phyloP scores from a whole-genome alignment of 2,888 invertebrate species.

The Amblyjoppa proteus region DNA sequence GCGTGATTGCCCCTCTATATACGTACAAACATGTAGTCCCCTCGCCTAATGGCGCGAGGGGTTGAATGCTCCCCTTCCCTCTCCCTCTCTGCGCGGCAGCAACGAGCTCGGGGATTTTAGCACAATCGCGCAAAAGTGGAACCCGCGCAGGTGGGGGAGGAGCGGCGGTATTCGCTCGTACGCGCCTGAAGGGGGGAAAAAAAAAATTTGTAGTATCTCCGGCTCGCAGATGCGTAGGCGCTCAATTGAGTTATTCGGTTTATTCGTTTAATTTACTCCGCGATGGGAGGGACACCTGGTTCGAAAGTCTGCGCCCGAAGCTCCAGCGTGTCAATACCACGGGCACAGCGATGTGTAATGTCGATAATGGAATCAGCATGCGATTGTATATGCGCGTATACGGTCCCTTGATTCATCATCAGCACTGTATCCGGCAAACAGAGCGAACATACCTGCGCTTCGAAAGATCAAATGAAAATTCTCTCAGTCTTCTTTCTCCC shows the following conservation, averaged over 20 bases:
- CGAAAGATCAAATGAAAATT: not conserved
- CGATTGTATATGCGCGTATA: not conserved
- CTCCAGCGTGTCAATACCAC: slow-evolving; percentile 1
- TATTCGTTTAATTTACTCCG: slow-evolving; percentile 67
- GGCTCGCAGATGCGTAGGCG: slow-evolving; percentile 46
- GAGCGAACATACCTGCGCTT: not conserved
- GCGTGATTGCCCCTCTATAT: slow-evolving; percentile 33
- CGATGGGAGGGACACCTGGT: slow-evolving; percentile 33
- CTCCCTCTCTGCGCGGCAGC: not conserved
- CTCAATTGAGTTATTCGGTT: slow-evolving; percentile 67
- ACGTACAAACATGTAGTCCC: slow-evolving; percentile 29
- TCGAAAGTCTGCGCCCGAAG: slow-evolving; percentile 20
- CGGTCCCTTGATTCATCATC: not conserved
- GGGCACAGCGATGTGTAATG: not conserved
- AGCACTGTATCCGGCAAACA: not conserved
- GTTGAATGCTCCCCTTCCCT: not conserved
- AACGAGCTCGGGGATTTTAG: slow-evolving; percentile 29
- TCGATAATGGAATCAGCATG: not conserved
- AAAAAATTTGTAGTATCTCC: slow-evolving; percentile 27
- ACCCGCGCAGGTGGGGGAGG: not conserved
- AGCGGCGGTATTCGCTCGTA: slow-evolving; percentile 8
- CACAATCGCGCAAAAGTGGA: slow-evolving; percentile 32
- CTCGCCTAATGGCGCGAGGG: slow-evolving; percentile 21
- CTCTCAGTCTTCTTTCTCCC: not conserved
- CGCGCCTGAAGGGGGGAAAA: slow-evolving; percentile 16